Percentiles rank a stretch among this genome's conserved stretches.
phyloP scores from a whole-genome alignment of 2,888 invertebrate genomes.

The Lycia hirtaria region DNA sequence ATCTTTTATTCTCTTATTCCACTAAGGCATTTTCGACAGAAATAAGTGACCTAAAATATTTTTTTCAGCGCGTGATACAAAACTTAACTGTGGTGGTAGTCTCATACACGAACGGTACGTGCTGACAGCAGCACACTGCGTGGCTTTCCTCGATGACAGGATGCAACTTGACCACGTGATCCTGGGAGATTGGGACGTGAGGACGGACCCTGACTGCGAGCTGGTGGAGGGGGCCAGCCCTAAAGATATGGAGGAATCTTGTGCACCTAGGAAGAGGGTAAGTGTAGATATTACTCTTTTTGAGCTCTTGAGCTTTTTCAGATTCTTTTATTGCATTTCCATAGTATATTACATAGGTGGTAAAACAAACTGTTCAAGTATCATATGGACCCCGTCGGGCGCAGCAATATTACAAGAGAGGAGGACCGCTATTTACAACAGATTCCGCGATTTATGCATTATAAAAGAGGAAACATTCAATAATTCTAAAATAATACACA shows the following conservation, averaged over 20 bases:
- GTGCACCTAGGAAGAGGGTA: slow-evolving; percentile 63
- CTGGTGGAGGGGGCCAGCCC: slow-evolving; percentile 54
- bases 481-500: too few relatives aligned
- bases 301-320: neutral
- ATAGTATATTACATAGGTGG: too few relatives aligned
- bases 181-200: slow-evolving; percentile 87
- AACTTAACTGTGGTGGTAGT: slow-evolving; percentile 80
- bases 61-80: slow-evolving; percentile 55
- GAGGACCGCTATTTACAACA: too few relatives aligned
- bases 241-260: slow-evolving; percentile 39
- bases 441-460: too few relatives aligned
- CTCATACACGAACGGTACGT: slow-evolving; percentile 83
- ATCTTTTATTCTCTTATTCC: too few relatives aligned
- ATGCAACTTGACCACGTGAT: slow-evolving; percentile 77
- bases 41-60: too few relatives aligned
- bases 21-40: too few relatives aligned
- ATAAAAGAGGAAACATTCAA: too few relatives aligned
- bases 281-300: slow-evolving; percentile 17
- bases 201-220: slow-evolving; percentile 74
- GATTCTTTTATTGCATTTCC: too few relatives aligned
- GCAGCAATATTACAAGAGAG: too few relatives aligned
- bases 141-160: slow-evolving; percentile 75
- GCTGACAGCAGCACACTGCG: slow-evolving; percentile 87
- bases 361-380: too few relatives aligned
- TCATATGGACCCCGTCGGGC: too few relatives aligned